phyloP scores from a whole-genome alignment of 2,888 invertebrate genomes.

The Alloplasta piceator region DNA sequence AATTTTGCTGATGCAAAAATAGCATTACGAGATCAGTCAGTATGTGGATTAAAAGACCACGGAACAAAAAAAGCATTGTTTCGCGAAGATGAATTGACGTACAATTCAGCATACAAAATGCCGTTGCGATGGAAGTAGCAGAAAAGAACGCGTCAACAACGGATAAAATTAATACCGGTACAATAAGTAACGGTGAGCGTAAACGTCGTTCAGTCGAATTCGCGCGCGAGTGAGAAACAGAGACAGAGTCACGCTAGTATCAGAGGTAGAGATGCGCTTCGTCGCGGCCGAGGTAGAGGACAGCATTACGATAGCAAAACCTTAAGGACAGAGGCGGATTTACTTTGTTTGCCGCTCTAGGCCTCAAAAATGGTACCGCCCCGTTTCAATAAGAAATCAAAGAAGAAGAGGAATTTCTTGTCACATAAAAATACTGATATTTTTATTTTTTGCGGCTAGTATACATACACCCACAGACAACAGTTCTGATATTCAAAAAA shows the following conservation, averaged over 20 bases:
- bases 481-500: no score
- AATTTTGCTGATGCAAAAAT: constrained; percentile 54
- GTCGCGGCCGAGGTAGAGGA: constrained; percentile 13
- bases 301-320: constrained; percentile 3
- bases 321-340: no score
- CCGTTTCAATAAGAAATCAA: no score
- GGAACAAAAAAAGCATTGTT: constrained; percentile 27
- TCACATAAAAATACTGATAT: no score
- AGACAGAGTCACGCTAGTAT: constrained; percentile 32
- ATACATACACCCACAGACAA: no score
- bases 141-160: constrained; percentile 36
- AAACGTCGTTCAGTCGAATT: constrained; percentile 46
- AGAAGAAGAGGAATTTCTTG: no score
- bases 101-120: constrained; percentile 44
- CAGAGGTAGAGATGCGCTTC: constrained; percentile 38
- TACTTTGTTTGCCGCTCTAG: no score
- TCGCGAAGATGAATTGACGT: constrained; percentile 36
- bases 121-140: constrained; percentile 31
- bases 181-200: constrained; percentile 10
- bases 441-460: no score
- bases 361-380: no score
- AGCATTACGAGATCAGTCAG: constrained; percentile 64
- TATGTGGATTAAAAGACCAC: constrained; percentile 42
- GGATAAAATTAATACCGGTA: constrained; percentile 15
- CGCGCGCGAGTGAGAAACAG: constrained; percentile 41